These are phyloP conservation scores for Ericerus pela DNA, from an alignment of 1,140 invertebrate genomes.

Conservation along the genomic window DNA sequence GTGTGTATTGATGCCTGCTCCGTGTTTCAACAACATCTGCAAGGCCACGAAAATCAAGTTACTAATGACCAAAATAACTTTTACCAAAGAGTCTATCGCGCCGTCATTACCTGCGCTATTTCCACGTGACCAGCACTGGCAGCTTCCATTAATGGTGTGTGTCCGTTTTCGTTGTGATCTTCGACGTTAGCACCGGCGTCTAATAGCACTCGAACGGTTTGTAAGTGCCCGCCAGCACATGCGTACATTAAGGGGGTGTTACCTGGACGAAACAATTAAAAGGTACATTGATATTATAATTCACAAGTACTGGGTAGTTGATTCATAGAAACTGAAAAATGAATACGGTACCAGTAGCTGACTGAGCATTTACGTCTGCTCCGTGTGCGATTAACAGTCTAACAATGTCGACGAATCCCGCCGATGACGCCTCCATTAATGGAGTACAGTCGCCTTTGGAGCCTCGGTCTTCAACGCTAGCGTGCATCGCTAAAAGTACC, in stretches of 20 bases:
- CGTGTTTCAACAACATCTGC: conserved; percentile 70
- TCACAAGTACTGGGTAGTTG: not conserved
- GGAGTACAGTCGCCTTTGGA: conserved; percentile 92
- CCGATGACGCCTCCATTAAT: conserved; percentile 89
- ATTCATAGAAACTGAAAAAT: not conserved
- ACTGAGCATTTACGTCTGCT: conserved; percentile 92
- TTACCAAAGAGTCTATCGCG: not conserved
- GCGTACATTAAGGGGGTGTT: conserved; percentile 98
- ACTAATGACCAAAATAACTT: conserved; percentile 28
- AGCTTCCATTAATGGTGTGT: conserved; percentile 97
- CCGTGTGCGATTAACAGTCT: conserved; percentile 76
- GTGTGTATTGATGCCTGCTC: conserved; percentile 94
- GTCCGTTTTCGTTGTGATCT: conserved; percentile 97
- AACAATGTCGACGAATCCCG: conserved; percentile 89
- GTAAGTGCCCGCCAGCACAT: conserved; percentile 87
- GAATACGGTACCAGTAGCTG: conserved; percentile 56
- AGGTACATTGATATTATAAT: conserved; percentile 3
- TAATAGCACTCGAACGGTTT: conserved; percentile 76
- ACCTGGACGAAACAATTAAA: conserved; percentile 34
- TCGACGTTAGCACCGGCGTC: conserved; percentile 89
- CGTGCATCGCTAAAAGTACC: conserved; percentile 90
- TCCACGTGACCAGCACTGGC: conserved; percentile 91
- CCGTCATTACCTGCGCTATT: conserved; percentile 57
- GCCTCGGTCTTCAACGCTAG: conserved; percentile 90
- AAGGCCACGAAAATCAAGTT: conserved; percentile 20